A percentile compares a stretch with the other conserved stretches of the same genome.
Evolutionary conservation across 1,140 invertebrate species (phyloP).

Genomic region (Lepidurus packardi): DNA sequence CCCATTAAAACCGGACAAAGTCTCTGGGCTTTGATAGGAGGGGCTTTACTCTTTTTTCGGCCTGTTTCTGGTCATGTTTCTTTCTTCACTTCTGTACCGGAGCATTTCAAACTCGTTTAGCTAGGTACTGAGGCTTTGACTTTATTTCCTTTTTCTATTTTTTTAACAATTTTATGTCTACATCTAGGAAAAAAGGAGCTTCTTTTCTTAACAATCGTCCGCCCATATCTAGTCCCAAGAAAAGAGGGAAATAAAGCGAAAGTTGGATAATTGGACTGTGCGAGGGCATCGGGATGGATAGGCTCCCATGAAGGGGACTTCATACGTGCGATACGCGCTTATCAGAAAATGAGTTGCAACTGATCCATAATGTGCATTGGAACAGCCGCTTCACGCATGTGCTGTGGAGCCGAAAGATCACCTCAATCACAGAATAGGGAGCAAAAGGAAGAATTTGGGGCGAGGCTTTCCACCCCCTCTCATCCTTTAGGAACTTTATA

Average conservation of each 20-base stretch:
- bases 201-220: neutral
- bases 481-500: neutral
- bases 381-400: neutral
- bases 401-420: conserved; percentile 6
- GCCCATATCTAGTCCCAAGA: neutral
- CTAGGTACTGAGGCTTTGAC: neutral
- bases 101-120: neutral
- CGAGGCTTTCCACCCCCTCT: neutral
- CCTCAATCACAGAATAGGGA: neutral
- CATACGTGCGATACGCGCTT: neutral
- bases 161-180: neutral
- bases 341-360: conserved; percentile 15
- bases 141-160: neutral
- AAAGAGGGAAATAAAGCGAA: neutral
- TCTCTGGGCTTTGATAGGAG: conserved; percentile 10
- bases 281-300: neutral
- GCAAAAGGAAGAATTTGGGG: neutral
- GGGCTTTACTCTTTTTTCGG: neutral
- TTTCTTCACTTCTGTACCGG: neutral
- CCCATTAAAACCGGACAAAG: conserved; percentile 11
- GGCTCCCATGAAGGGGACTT: too few relatives aligned
- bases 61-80: neutral
- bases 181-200: too few relatives aligned
- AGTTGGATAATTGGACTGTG: neutral
- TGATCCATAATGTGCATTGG: neutral